phyloP scores from a whole-genome alignment of 2,113 vertebrate genomes.

The Strix uralensis region DNA sequence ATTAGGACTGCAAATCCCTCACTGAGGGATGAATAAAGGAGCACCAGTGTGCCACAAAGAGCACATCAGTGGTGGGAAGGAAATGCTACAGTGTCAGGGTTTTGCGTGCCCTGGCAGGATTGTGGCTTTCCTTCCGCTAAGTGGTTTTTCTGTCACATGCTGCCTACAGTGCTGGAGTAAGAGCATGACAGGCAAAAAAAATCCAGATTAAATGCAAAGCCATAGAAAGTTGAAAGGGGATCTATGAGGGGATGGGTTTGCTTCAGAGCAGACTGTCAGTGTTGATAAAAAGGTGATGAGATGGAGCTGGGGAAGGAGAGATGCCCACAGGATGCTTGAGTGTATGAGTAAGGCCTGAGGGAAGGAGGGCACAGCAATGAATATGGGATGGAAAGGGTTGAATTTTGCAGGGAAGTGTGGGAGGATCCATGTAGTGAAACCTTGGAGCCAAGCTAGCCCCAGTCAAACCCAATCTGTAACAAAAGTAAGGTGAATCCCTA shows the following conservation, averaged over 20 bases:
- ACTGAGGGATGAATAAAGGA: background rate
- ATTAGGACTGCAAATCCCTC: background rate
- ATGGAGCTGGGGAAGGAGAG: background rate
- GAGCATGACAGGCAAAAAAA: background rate
- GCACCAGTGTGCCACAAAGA: background rate
- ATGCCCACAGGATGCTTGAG: background rate
- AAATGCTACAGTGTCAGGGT: background rate
- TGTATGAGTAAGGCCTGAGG: background rate
- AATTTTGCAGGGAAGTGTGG: background rate
- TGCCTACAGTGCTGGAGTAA: background rate
- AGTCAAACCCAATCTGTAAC: background rate
- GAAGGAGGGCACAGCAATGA: background rate
- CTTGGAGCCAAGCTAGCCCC: background rate
- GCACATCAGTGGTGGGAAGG: background rate
- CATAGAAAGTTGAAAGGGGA: background rate
- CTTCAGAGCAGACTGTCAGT: background rate
- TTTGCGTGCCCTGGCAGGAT: background rate
- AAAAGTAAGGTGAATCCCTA: background rate
- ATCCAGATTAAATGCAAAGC: background rate
- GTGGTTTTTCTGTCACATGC: background rate
- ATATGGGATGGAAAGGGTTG: background rate
- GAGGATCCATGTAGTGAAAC: background rate
- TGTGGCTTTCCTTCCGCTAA: background rate
- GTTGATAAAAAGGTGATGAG: background rate
- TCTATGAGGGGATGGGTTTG: background rate